Evolutionary conservation across 2,797 vertebrate genomes (phyloP).

Genomic region (Urocyon cinereoargenteus): DNA sequence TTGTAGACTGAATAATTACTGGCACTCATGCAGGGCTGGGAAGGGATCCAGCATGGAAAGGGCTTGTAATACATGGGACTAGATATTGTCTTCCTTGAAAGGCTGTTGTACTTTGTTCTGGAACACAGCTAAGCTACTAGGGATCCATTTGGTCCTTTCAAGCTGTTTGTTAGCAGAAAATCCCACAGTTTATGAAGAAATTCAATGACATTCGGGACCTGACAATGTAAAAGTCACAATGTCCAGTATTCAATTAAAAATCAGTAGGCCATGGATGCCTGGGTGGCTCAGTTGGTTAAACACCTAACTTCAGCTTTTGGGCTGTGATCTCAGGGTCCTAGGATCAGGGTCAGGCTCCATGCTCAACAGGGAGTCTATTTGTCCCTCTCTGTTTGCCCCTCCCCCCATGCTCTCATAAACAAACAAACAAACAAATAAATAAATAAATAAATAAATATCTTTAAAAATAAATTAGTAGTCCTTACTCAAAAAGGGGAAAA

Average conservation of each 20-base stretch:
- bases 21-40: background rate
- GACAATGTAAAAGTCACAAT: background rate
- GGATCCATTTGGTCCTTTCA: background rate
- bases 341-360: background rate
- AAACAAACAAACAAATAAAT: no score
- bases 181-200: background rate
- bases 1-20: background rate
- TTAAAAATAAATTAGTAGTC: background rate
- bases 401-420: background rate
- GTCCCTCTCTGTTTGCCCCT: background rate
- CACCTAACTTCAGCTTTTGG: background rate
- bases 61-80: background rate
- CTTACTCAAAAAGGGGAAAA: background rate
- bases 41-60: background rate
- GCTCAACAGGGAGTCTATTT: background rate
- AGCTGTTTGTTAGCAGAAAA: background rate
- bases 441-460: no score
- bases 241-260: background rate
- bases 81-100: background rate
- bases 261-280: background rate
- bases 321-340: background rate
- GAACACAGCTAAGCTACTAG: background rate
- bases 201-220: background rate
- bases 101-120: background rate
- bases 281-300: background rate